Conservation (phyloP, 2,797 vertebrate species). For the Amniataba percoides region DNA sequence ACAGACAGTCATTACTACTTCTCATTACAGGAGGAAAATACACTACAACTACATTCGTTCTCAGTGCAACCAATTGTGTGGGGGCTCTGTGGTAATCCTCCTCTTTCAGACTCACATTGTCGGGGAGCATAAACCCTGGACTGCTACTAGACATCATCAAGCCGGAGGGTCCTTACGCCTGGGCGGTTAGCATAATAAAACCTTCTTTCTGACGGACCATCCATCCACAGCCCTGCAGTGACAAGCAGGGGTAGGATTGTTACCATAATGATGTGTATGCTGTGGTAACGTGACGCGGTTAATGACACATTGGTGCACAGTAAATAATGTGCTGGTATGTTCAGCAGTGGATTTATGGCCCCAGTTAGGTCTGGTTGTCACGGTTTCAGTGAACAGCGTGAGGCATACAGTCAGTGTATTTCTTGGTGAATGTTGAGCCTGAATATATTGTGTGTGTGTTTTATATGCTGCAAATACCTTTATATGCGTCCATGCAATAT, state of each 20-base stretch:
- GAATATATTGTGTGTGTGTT: background rate
- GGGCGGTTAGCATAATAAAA: conserved; percentile 67
- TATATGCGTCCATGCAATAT: background rate
- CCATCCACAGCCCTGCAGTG: conserved; percentile 54
- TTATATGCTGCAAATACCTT: background rate
- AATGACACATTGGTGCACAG: conserved; percentile 48
- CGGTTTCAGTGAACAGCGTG: conserved; percentile 12
- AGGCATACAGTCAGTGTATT: background rate
- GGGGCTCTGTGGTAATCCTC: conserved; percentile 16
- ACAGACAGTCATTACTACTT: conserved; percentile 30
- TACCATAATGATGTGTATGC: conserved; percentile 71
- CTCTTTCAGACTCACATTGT: conserved; percentile 31
- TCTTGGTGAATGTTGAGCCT: background rate
- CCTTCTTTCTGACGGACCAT: conserved; percentile 54
- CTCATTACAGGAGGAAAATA: conserved; percentile 40
- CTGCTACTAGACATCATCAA: conserved; percentile 40
- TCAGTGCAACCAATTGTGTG: conserved; percentile 13
- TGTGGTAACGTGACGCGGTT: conserved; percentile 38
- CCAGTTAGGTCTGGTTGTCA: background rate
- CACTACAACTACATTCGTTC: conserved; percentile 31
- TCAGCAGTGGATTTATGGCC: conserved; percentile 57
- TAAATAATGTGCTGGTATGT: conserved; percentile 60
- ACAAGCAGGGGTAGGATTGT: conserved; percentile 52
- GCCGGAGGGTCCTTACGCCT: conserved; percentile 17
- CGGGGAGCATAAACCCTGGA: conserved; percentile 18